Evolutionary conservation across 64 coral and sea anemone species (phyloP).

Genomic region (Montipora capricornis): DNA sequence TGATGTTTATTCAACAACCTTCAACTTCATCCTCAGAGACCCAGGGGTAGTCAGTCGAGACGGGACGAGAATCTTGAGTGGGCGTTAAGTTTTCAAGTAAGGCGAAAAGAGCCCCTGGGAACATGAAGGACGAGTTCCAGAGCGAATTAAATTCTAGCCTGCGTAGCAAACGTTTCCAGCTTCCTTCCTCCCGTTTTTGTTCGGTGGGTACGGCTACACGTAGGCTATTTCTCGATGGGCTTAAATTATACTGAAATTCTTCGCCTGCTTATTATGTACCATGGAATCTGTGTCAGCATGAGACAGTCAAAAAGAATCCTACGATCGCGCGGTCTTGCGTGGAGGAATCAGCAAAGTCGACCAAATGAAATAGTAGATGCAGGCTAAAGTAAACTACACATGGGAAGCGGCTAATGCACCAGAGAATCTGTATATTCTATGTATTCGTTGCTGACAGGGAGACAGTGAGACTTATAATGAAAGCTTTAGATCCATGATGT

Average conservation of each 20-base stretch:
- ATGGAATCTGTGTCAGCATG: constrained; percentile 59
- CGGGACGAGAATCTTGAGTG: too few relatives aligned
- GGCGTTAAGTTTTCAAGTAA: too few relatives aligned
- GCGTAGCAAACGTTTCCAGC: too few relatives aligned
- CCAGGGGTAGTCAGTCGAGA: too few relatives aligned
- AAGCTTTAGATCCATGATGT: constrained; percentile 54
- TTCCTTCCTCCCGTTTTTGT: too few relatives aligned
- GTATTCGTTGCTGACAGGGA: constrained; percentile 51
- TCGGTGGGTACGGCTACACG: too few relatives aligned
- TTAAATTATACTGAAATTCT: constrained; percentile 40
- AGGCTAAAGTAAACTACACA: constrained; percentile 33
- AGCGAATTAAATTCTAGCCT: too few relatives aligned
- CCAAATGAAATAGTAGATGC: constrained; percentile 50
- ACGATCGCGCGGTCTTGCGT: constrained; percentile 19
- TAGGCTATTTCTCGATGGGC: constrained; percentile 8
- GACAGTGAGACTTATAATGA: constrained; percentile 38
- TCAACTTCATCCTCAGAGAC: too few relatives aligned
- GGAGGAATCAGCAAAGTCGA: constrained; percentile 57
- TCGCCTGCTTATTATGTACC: constrained; percentile 29
- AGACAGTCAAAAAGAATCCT: constrained; percentile 66
- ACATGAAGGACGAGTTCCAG: too few relatives aligned
- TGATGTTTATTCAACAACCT: too few relatives aligned
- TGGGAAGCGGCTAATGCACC: constrained; percentile 59
- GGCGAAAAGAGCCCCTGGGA: too few relatives aligned
- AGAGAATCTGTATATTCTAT: constrained; percentile 28